These are phyloP conservation scores for Hirundichthys speculiger DNA, from an alignment of 2,113 vertebrate genomes.

Conservation along the genomic window DNA sequence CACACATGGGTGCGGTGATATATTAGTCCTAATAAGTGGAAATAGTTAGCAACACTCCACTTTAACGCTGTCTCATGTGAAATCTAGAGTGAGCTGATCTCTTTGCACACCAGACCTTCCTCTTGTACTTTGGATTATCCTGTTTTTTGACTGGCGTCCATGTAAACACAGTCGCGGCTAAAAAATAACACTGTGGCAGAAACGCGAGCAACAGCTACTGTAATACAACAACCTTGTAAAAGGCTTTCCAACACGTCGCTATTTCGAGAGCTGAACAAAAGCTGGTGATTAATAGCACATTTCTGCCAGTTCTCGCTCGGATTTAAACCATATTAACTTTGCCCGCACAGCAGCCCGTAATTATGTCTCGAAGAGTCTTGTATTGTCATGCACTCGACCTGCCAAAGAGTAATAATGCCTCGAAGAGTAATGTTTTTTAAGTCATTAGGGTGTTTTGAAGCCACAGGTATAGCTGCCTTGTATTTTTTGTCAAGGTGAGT, in stretches of 20 bases:
- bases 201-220: slow-evolving; percentile 37
- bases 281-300: slow-evolving; percentile 76
- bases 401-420: slow-evolving; percentile 72
- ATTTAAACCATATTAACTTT: slow-evolving; percentile 80
- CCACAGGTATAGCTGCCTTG: slow-evolving; percentile 54
- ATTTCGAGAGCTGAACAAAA: slow-evolving; percentile 72
- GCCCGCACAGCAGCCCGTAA: slow-evolving; percentile 70
- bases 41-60: slow-evolving; percentile 50
- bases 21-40: slow-evolving; percentile 48
- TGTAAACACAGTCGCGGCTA: slow-evolving; percentile 72
- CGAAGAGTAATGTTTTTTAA: slow-evolving; percentile 68
- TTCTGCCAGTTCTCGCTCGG: slow-evolving; percentile 76
- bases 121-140: slow-evolving; percentile 65
- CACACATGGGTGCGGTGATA: slow-evolving; percentile 40
- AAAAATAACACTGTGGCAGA: slow-evolving; percentile 59
- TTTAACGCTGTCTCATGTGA: slow-evolving; percentile 57
- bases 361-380: slow-evolving; percentile 68
- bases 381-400: slow-evolving; percentile 64
- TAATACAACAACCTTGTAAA: slow-evolving; percentile 36
- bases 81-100: slow-evolving; percentile 45
- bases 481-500: slow-evolving; percentile 49
- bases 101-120: slow-evolving; percentile 38
- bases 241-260: slow-evolving; percentile 63
- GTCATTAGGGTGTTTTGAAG: slow-evolving; percentile 57
- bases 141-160: slow-evolving; percentile 66